Evolutionary conservation across 1,140 invertebrate species (phyloP).

Genomic region (Solenopsis invicta): DNA sequence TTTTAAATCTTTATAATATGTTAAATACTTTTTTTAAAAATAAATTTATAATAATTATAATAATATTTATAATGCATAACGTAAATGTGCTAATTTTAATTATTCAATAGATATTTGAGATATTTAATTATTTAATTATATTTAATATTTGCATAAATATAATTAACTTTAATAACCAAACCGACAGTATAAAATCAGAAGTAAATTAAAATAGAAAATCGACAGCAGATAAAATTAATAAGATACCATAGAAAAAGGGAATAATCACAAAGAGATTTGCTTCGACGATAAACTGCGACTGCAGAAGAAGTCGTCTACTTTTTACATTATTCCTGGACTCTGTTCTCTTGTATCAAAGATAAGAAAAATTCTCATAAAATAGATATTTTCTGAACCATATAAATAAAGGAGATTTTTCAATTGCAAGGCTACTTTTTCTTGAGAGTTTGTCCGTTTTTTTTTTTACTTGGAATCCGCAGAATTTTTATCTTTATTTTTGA

Average conservation of each 20-base stretch:
- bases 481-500: slow-evolving; percentile 14
- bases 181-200: background rate
- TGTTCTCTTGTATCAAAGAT: background rate
- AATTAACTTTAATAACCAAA: background rate
- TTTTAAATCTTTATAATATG: background rate
- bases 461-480: background rate
- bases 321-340: slow-evolving; percentile 22
- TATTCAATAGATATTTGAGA: background rate
- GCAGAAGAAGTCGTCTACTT: slow-evolving; percentile 14
- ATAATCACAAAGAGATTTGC: slow-evolving; percentile 26
- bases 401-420: slow-evolving; percentile 47
- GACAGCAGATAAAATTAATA: background rate
- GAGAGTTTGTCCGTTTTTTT: background rate
- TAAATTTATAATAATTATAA: background rate
- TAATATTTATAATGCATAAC: background rate
- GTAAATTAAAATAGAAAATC: slow-evolving; percentile 35
- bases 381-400: background rate
- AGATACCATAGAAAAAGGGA: slow-evolving; percentile 16
- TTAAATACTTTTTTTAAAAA: background rate
- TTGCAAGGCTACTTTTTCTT: slow-evolving; percentile 4
- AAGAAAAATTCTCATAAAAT: background rate
- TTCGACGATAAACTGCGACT: slow-evolving; percentile 35
- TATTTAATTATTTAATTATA: background rate
- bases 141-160: background rate
- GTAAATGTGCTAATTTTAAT: background rate